A percentile compares a stretch with the other conserved stretches of the same genome.
Conservation (phyloP, 2,888 invertebrate genomes). For the Synanthedon myopaeformis region DNA sequence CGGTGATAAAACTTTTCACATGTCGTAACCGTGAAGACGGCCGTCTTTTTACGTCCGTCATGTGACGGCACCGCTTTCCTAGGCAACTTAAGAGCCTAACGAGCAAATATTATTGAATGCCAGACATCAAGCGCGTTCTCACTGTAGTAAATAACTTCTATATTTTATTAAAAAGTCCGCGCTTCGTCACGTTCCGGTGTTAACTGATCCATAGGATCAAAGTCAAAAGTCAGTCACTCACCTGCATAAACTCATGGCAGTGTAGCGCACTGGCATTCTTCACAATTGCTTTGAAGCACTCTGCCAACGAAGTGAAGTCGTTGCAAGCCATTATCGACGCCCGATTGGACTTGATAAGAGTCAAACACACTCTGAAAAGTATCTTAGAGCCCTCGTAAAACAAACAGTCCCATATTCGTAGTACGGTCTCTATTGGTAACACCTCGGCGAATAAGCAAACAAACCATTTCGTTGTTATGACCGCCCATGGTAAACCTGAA, state of each 20-base stretch:
- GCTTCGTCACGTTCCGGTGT: not conserved
- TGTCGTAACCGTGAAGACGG: too few relatives aligned
- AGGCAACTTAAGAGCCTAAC: too few relatives aligned
- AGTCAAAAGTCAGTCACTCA: constrained; percentile 28
- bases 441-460: constrained; percentile 95
- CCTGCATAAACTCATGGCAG: constrained; percentile 92
- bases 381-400: constrained; percentile 96
- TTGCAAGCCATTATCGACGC: constrained; percentile 79
- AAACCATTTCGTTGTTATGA: constrained; percentile 95
- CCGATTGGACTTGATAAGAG: constrained; percentile 81
- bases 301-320: constrained; percentile 84
- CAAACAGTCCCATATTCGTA: constrained; percentile 95
- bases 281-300: constrained; percentile 85
- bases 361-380: constrained; percentile 88
- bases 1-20: too few relatives aligned
- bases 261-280: constrained; percentile 82
- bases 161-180: not conserved
- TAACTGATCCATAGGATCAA: not conserved
- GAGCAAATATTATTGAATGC: too few relatives aligned
- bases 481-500: constrained; percentile 85
- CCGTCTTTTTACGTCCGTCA: too few relatives aligned
- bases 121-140: too few relatives aligned
- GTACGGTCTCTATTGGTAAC: constrained; percentile 92
- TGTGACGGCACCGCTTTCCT: too few relatives aligned
- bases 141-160: too few relatives aligned